Evolutionary conservation across 1,140 invertebrate genomes (phyloP).

Genomic region (Chymomyza costata): DNA sequence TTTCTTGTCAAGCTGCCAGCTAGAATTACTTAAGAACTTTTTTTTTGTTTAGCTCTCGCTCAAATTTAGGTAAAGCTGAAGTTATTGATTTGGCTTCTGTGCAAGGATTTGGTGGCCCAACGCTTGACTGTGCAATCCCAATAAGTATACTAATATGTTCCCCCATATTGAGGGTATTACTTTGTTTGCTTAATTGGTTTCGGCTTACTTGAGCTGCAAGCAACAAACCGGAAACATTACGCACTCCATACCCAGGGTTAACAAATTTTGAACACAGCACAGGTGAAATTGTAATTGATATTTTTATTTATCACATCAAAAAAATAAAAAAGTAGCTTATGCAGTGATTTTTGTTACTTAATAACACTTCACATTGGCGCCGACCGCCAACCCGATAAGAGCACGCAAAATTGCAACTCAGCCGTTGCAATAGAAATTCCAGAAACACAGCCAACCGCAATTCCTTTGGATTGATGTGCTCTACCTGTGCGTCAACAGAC

Average conservation of each 20-base stretch:
- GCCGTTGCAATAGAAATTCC: background rate
- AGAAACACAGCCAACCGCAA: background rate
- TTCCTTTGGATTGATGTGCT: background rate
- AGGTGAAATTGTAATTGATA: slow-evolving; percentile 6
- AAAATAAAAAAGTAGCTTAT: background rate
- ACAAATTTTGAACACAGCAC: background rate
- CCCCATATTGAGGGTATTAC: too few relatives aligned
- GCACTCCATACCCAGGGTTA: background rate
- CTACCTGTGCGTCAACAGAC: slow-evolving; percentile 15
- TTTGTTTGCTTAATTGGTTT: slow-evolving; percentile 8
- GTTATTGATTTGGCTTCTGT: slow-evolving; percentile 53
- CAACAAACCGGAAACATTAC: slow-evolving; percentile 6
- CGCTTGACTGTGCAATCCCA: too few relatives aligned
- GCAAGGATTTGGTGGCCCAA: too few relatives aligned
- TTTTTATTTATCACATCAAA: slow-evolving; percentile 2
- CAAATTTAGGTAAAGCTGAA: slow-evolving; percentile 32
- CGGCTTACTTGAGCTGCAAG: background rate
- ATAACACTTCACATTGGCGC: too few relatives aligned
- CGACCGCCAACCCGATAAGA: too few relatives aligned
- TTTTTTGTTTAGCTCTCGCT: slow-evolving; percentile 21
- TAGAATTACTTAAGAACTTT: slow-evolving; percentile 48
- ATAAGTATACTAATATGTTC: too few relatives aligned
- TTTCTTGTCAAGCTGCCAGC: slow-evolving; percentile 19
- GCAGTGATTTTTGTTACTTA: background rate
- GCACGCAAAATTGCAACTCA: background rate